A percentile compares a stretch with the other conserved stretches of the same genome.
phyloP scores from a whole-genome alignment of 2,113 vertebrate genomes.

The Ceyx cyanopectus region DNA sequence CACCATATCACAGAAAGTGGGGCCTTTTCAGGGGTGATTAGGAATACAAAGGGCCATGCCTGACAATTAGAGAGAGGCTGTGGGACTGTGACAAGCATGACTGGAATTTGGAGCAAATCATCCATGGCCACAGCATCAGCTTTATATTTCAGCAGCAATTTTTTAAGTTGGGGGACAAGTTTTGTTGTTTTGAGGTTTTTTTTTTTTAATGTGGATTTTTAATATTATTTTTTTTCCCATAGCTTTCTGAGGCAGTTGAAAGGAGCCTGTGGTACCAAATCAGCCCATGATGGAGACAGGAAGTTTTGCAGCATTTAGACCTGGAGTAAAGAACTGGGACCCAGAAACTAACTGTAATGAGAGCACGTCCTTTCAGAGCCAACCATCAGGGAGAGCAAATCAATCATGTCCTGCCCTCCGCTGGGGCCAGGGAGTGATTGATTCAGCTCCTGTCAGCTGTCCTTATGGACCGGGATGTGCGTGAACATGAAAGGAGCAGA shows the following conservation, averaged over 20 bases:
- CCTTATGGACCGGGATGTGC: constrained; percentile 36
- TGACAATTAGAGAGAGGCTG: constrained; percentile 26
- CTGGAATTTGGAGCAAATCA: constrained; percentile 56
- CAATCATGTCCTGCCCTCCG: constrained; percentile 29
- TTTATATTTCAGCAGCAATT: neutral
- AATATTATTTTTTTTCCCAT: neutral
- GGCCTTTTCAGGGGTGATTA: constrained; percentile 31
- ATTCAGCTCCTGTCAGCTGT: constrained; percentile 50
- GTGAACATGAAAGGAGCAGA: constrained; percentile 62
- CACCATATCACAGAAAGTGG: fast-evolving
- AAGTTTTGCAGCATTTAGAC: neutral
- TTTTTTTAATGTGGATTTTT: neutral
- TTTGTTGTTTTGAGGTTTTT: neutral
- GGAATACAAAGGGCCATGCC: constrained; percentile 18
- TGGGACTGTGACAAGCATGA: constrained; percentile 30
- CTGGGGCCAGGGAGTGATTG: constrained; percentile 52
- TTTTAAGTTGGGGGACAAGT: neutral
- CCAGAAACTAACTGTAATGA: constrained; percentile 35
- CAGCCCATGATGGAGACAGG: neutral
- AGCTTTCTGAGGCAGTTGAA: neutral
- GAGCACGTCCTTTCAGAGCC: constrained; percentile 20
- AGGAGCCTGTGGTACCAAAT: fast-evolving
- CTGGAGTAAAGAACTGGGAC: neutral
- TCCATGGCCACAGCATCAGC: neutral
- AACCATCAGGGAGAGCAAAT: constrained; percentile 56